Percentiles rank a stretch among this genome's conserved stretches.
Conservation (phyloP, 1,140 invertebrate species). For the Pissodes strobi region DNA sequence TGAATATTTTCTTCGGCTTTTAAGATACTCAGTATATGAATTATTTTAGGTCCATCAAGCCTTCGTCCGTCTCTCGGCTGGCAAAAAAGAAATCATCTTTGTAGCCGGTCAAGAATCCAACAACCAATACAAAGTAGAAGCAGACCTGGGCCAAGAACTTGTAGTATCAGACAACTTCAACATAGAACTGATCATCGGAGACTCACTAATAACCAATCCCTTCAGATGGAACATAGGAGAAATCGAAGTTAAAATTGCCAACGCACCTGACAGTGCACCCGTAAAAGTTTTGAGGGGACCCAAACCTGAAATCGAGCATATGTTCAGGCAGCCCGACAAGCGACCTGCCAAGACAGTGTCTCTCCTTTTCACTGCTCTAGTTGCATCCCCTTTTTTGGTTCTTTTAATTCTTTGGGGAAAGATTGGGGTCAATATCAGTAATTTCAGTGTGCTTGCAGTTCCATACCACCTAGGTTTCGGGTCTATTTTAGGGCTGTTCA, state of each 20-base stretch:
- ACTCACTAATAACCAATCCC: constrained; percentile 87
- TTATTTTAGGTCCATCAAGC: constrained; percentile 78
- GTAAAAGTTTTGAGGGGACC: constrained; percentile 58
- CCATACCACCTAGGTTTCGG: constrained; percentile 83
- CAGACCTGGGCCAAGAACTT: constrained; percentile 79
- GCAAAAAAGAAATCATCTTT: constrained; percentile 85
- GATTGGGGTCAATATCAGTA: constrained; percentile 87
- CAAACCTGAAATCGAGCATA: constrained; percentile 88
- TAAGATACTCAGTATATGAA: too few relatives aligned
- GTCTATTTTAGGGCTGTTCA: constrained; percentile 87
- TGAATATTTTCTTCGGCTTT: too few relatives aligned
- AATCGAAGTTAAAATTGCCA: constrained; percentile 74
- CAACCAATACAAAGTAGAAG: constrained; percentile 88
- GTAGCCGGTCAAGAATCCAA: constrained; percentile 86
- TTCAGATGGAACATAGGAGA: constrained; percentile 84
- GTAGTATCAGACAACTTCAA: constrained; percentile 78
- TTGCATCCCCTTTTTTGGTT: constrained; percentile 79
- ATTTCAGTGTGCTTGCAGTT: constrained; percentile 80
- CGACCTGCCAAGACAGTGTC: constrained; percentile 86
- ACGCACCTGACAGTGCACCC: constrained; percentile 48
- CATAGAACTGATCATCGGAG: constrained; percentile 86
- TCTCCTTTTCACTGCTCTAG: constrained; percentile 86
- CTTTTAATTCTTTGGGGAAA: constrained; percentile 86
- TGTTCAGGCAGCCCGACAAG: constrained; percentile 91
- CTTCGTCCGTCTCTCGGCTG: constrained; percentile 79